phyloP scores from a whole-genome alignment of 2,113 vertebrate genomes.

The Tiliqua scincoides region DNA sequence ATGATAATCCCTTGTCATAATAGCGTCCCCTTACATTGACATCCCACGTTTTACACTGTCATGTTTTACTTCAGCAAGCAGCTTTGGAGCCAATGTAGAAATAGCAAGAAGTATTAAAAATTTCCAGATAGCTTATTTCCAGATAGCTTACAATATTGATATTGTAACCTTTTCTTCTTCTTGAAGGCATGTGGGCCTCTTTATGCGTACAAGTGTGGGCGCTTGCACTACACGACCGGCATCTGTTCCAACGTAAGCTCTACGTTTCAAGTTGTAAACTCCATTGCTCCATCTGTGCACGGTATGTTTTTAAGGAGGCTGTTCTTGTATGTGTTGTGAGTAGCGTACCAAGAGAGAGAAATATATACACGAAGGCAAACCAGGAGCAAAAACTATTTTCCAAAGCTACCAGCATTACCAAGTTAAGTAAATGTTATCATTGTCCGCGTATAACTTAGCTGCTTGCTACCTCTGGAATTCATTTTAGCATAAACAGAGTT shows the following conservation, averaged over 20 bases:
- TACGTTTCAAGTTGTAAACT: conserved; percentile 87
- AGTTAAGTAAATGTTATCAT: conserved; percentile 86
- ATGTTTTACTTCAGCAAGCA: background rate
- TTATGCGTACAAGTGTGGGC: conserved; percentile 94
- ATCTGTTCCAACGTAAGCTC: conserved; percentile 94
- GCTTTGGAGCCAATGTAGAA: background rate
- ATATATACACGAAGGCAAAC: conserved; percentile 77
- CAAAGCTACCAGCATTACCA: conserved; percentile 79
- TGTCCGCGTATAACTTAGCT: conserved; percentile 65
- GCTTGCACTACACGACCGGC: conserved; percentile 91
- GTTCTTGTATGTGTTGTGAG: conserved; percentile 49
- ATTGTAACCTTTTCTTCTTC: conserved; percentile 50
- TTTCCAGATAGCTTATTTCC: background rate
- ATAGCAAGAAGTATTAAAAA: background rate
- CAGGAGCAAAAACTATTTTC: conserved; percentile 71
- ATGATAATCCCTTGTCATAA: background rate
- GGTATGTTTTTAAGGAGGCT: conserved; percentile 77
- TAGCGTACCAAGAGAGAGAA: conserved; percentile 47
- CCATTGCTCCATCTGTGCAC: conserved; percentile 86
- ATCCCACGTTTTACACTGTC: background rate
- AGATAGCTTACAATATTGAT: conserved; percentile 10
- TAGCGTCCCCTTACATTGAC: background rate
- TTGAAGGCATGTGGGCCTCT: conserved; percentile 94
- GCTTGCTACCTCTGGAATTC: conserved; percentile 63
- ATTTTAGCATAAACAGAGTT: conserved; percentile 63